Evolutionary conservation across 2,888 invertebrate genomes (phyloP), one percentile per base, ranked within the genome.

Genomic region (Oscheius sp.): DNA sequence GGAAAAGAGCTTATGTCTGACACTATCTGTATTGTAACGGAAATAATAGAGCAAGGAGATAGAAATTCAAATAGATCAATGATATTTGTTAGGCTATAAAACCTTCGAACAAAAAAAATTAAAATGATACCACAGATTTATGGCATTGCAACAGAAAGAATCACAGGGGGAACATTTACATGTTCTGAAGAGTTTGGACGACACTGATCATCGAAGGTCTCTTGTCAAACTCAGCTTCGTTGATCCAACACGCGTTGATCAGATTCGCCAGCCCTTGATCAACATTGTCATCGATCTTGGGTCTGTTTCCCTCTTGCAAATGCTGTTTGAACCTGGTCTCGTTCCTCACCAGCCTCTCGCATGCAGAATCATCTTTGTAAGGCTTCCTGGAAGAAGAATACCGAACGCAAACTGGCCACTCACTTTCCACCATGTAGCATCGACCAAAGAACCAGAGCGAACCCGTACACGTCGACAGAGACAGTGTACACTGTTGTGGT

Each of bases 361-460:
- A 21, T 21, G 0, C 21, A 21, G 21, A 1, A 57, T 10, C 53
- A 53, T 3, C 53, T 21, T 53, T 4, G 48, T 48, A 63, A 21
- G 63, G 63, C 29, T 32, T n/a, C 32, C 63, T 63, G 29, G 21
- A 48, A 47, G 57, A 2, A 13, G 29, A 57, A 7, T 29, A 3
- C 9, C 10, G 29, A 33, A 57, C 2, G 29, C 9, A 57, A 57
- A 57, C 21, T 21, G 13, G 2, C 2, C 9, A 58, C 33, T 35
- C 35, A 60, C 60, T 35, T 60, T 60, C 60, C 60, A 33, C n/a
- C 60, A 37, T 60, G 60, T 11, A 13, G n/a, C 60, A 60, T 60
- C 0, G 37, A 60, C 60, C 60, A 60, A 5, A 60, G 11, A 2
- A 60, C 60, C 9, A 60, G 4, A 35, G 35, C 33, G 9, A 63